phyloP scores from a whole-genome alignment of 2,797 vertebrate genomes.

The Alcedo quadribrachys region DNA sequence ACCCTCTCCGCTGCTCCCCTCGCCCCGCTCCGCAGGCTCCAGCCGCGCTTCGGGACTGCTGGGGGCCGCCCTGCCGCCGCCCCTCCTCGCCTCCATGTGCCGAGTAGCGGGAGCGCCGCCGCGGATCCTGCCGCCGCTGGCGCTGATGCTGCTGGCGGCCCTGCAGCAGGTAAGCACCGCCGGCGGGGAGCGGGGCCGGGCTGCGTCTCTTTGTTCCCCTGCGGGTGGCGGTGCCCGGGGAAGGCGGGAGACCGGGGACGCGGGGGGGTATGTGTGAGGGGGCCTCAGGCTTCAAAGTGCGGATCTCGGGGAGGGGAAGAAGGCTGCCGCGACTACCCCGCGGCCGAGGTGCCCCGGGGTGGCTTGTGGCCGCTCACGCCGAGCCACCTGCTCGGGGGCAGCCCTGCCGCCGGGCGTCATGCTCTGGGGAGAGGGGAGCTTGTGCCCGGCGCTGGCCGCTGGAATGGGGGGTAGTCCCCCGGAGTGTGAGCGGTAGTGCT shows the following conservation, averaged over 20 bases:
- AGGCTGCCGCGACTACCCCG: not conserved
- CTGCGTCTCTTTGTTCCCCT: slow-evolving; percentile 79
- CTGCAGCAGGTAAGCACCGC: slow-evolving; percentile 76
- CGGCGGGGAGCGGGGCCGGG: slow-evolving; percentile 37
- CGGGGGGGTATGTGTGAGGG: not conserved
- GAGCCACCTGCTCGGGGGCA: slow-evolving; percentile 44
- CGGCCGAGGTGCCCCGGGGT: not conserved
- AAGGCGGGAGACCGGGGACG: not conserved
- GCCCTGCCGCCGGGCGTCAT: not conserved
- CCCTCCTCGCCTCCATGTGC: slow-evolving; percentile 80
- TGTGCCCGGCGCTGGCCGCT: not conserved
- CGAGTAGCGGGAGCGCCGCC: slow-evolving; percentile 75
- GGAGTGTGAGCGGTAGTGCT: not conserved
- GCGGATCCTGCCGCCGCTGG: slow-evolving; percentile 70
- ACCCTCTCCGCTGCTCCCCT: not conserved
- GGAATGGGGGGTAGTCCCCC: no score
- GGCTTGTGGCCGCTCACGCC: not conserved
- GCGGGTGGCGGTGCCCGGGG: slow-evolving; percentile 22
- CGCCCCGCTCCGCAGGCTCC: slow-evolving; percentile 31
- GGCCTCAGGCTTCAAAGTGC: no score
- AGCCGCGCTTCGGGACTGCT: slow-evolving; percentile 40
- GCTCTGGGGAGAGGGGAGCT: not conserved
- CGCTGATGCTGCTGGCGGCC: slow-evolving; percentile 76
- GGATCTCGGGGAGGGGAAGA: not conserved
- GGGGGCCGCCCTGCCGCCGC: slow-evolving; percentile 57